phyloP scores from a whole-genome alignment of 2,797 vertebrate genomes.

The Coregonus sp. region DNA sequence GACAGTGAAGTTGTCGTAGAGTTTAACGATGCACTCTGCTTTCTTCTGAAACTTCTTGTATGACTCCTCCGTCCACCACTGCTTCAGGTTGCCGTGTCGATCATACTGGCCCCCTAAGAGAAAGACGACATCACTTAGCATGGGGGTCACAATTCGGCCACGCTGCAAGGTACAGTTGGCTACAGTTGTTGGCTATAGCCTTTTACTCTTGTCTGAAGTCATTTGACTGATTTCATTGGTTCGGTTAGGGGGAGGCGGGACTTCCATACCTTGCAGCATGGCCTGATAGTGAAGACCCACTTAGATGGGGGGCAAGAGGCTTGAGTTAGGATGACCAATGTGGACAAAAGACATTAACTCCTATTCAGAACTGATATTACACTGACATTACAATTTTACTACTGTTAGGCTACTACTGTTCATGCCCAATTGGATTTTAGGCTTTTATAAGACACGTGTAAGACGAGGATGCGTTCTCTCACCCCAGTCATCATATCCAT shows the following conservation, averaged over 20 bases:
- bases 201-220: not conserved
- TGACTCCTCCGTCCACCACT: conserved; percentile 97
- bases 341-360: not conserved
- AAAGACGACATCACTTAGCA: not conserved
- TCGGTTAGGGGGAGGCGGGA: not conserved
- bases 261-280: not conserved
- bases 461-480: conserved; percentile 49
- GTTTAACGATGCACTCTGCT: conserved; percentile 91
- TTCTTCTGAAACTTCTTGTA: conserved; percentile 94
- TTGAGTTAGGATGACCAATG: conserved; percentile 47
- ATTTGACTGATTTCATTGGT: conserved; percentile 1
- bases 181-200: not conserved
- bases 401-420: not conserved
- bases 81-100: conserved; percentile 89
- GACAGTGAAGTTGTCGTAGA: conserved; percentile 96
- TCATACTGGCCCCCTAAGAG: conserved; percentile 93
- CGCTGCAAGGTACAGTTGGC: not conserved
- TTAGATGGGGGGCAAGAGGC: conserved; percentile 3
- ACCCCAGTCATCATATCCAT: conserved; percentile 98
- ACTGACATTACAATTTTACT: not conserved
- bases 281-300: not conserved
- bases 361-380: not conserved
- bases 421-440: not conserved
- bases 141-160: not conserved
- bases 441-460: not conserved